Evolutionary conservation across 2,797 vertebrate genomes (phyloP), one percentile per base, ranked within the genome.

Genomic region (Peromyscus melanophrys): DNA sequence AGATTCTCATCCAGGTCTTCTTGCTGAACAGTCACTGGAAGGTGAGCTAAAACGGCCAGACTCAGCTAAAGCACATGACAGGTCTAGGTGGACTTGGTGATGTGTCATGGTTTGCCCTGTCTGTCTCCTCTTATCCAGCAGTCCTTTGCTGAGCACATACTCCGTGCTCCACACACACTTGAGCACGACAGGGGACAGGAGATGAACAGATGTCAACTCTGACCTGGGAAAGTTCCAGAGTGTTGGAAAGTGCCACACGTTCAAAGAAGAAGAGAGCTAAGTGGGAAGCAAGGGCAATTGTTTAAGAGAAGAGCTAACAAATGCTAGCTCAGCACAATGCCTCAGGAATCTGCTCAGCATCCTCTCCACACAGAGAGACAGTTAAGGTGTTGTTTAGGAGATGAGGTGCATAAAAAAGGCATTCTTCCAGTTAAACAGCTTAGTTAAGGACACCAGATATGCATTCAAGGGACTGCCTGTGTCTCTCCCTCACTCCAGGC

Each of bases 261-360:
- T 61, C 73, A n/a, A 52, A 75, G 25, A 67, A 31, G 55, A 40
- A 29, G 84, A 61, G 6, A 67, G 27, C 57, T 73, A 80, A 93
- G 67, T 82, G 89, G 59, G 84, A 81, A 73, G 37, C 69, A 37
- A 65, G 63, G 43, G 49, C 46, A 29, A 75, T 69, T 81, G 61
- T 87, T 95, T 67, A n/a, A 43, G 69, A 69, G 90, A 95, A 88
- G 17, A 87, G 59, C 77, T 65, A 77, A n/a, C 34, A 96, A 88
- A 52, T 0, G n/a, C 95, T 84, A 77, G n/a, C 94, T 95, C 97
- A 93, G 96, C 94, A 95, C 69, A 83, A 84, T 90, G 88, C 82
- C 34, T 40, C 63, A 81, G 83, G 59, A 40, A n/a, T 81, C 37
- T 84, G 27, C 83, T 67, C 40, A 92, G 52, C 76, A 67, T 65